Evolutionary conservation across 2,797 vertebrate species (phyloP).

Genomic region (Coluber constrictor): DNA sequence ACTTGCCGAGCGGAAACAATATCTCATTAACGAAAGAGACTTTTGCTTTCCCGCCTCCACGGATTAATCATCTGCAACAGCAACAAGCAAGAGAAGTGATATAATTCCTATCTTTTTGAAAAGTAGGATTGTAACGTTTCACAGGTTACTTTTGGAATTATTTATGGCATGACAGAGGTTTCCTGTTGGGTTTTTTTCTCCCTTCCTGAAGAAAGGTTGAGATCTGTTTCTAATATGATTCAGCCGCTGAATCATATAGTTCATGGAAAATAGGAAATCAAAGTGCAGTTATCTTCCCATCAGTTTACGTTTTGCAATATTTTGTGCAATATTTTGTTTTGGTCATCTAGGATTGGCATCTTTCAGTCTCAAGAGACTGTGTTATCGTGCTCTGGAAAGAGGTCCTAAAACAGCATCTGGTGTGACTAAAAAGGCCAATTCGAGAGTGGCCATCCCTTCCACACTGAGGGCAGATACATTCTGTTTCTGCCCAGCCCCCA

Average conservation of each 20-base stretch:
- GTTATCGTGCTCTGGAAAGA: too few species aligned
- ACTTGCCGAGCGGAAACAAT: background rate
- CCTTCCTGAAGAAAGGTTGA: conserved; percentile 67
- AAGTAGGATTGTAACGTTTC: conserved; percentile 51
- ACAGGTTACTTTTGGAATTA: conserved; percentile 70
- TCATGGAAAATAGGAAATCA: conserved; percentile 59
- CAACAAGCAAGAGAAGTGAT: background rate
- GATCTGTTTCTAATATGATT: conserved; percentile 62
- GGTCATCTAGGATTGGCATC: background rate
- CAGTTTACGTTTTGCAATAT: conserved; percentile 59
- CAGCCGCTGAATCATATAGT: conserved; percentile 38
- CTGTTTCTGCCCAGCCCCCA: too few species aligned
- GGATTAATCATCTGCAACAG: background rate
- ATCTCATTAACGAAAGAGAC: background rate
- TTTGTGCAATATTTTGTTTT: background rate
- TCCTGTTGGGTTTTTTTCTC: conserved; percentile 71
- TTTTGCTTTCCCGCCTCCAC: background rate
- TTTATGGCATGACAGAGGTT: conserved; percentile 61
- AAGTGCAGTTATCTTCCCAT: conserved; percentile 58
- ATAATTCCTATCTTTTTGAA: background rate
- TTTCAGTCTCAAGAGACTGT: too few species aligned
- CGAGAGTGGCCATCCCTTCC: too few species aligned
- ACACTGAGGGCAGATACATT: too few species aligned
- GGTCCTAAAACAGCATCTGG: too few species aligned
- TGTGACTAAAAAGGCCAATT: too few species aligned